A percentile compares a stretch with the other conserved stretches of the same genome.
Evolutionary conservation across 2,888 invertebrate genomes (phyloP).

Genomic region (Drosophila kokeensis): DNA sequence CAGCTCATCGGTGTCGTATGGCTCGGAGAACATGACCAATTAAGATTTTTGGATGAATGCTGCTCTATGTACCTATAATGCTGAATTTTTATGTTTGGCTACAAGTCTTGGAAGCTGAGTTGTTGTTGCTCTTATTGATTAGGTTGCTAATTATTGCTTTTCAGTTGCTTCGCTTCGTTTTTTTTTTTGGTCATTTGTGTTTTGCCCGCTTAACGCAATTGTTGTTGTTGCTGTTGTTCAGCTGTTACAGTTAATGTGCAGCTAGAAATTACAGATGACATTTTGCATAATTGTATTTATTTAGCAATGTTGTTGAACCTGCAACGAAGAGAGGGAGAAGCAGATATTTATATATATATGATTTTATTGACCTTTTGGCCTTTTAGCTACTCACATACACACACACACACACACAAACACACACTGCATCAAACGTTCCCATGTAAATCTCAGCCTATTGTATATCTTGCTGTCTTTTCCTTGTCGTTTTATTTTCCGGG

Average conservation of each 20-base stretch:
- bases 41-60: conserved; percentile 1
- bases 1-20: conserved; percentile 86
- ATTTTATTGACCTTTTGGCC: conserved; percentile 46
- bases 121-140: conserved; percentile 24
- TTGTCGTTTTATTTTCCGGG: neutral
- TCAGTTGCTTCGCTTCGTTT: conserved; percentile 36
- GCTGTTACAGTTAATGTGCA: conserved; percentile 1
- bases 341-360: neutral
- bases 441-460: conserved; percentile 2
- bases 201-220: conserved; percentile 4
- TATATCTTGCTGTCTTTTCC: conserved; percentile 22
- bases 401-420: conserved; percentile 8
- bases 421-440: conserved; percentile 1
- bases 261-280: conserved; percentile 1
- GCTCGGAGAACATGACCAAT: conserved; percentile 81
- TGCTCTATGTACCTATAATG: conserved; percentile 1
- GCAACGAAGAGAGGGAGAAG: neutral
- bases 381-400: conserved; percentile 24
- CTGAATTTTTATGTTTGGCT: conserved; percentile 25
- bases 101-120: conserved; percentile 24
- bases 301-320: conserved; percentile 5
- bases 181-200: conserved; percentile 44
- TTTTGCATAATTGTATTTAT: conserved; percentile 10
- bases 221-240: conserved; percentile 19
- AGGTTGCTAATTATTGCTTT: conserved; percentile 75